These are phyloP conservation scores for Archilochus colubris DNA, from an alignment of 2,113 vertebrate genomes.

Conservation along the genomic window DNA sequence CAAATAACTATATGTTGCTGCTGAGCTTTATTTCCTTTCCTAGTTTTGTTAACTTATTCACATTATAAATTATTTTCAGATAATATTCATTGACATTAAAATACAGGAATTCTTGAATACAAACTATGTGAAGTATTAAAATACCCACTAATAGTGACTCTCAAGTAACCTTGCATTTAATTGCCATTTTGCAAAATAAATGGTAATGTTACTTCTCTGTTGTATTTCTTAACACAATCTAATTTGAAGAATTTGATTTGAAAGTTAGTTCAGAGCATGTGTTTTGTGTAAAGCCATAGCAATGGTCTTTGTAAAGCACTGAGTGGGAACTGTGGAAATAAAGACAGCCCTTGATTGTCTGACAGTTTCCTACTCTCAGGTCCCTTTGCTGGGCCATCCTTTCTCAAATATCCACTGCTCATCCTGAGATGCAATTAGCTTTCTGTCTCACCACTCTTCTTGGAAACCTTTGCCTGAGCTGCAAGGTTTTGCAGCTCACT, in stretches of 20 bases:
- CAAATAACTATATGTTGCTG: neutral
- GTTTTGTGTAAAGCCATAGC: neutral
- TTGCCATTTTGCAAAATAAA: neutral
- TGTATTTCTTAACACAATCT: neutral
- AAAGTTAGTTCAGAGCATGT: neutral
- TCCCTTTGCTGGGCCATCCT: neutral
- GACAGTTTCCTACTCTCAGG: neutral
- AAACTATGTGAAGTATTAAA: neutral
- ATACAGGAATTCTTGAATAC: neutral
- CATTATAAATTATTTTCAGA: neutral
- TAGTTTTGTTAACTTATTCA: neutral
- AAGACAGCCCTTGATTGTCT: neutral
- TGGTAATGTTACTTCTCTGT: neutral
- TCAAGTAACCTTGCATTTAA: neutral
- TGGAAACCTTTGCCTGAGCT: neutral
- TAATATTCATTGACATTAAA: neutral
- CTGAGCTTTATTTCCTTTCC: neutral
- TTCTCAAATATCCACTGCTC: neutral
- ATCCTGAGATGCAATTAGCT: neutral
- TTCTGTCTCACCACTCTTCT: neutral
- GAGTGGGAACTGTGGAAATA: neutral
- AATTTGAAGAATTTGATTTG: neutral
- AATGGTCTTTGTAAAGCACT: neutral
- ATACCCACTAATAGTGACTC: neutral
- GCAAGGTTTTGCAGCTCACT: neutral